These are phyloP conservation scores for Himantopus leucocephalus DNA, from an alignment of 2,113 vertebrate species.

Conservation along the genomic window DNA sequence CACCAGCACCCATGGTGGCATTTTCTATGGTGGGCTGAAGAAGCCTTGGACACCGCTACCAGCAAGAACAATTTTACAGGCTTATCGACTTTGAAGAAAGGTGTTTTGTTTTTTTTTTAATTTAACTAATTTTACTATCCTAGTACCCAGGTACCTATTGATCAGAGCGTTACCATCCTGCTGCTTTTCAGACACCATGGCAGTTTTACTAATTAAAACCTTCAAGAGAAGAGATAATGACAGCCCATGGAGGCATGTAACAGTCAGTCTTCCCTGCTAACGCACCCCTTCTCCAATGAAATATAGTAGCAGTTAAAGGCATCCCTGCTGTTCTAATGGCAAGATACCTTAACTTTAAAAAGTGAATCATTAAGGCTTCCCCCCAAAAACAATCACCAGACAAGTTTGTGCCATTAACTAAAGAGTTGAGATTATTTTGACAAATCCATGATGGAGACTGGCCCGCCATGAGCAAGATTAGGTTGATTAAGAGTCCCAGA, in stretches of 20 bases:
- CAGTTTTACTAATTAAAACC: neutral
- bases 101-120: neutral
- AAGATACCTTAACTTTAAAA: neutral
- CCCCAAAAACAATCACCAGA: neutral
- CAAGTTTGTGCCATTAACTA: neutral
- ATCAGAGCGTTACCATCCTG: neutral
- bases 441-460: neutral
- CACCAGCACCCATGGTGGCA: neutral
- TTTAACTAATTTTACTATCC: neutral
- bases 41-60: neutral
- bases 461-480: accelerated
- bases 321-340: neutral
- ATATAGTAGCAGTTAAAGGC: neutral
- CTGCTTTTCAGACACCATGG: neutral
- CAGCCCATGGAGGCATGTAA: neutral
- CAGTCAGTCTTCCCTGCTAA: neutral
- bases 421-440: neutral
- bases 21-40: neutral
- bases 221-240: neutral
- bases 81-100: neutral
- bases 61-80: neutral
- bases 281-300: neutral
- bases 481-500: neutral
- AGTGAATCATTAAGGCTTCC: neutral
- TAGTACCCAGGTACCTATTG: neutral